These are phyloP conservation scores for Litoditis marina DNA, from an alignment of 2,888 invertebrate genomes.

Conservation along the genomic window DNA sequence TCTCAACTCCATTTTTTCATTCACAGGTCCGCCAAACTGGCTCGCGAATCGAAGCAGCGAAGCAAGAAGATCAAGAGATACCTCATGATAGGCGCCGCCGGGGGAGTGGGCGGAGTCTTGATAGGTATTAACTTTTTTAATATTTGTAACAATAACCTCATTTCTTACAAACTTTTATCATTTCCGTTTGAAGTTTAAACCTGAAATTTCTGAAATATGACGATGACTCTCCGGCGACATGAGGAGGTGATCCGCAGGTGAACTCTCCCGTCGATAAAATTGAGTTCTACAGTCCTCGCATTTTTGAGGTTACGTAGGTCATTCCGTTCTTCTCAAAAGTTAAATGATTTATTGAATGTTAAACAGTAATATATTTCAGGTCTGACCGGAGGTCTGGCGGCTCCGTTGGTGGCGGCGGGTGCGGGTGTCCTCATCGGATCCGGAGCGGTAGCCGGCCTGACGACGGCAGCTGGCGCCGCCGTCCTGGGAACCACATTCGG, in stretches of 20 bases:
- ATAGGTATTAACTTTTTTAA: too few species aligned
- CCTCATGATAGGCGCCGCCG: slow-evolving; percentile 70
- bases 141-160: too few species aligned
- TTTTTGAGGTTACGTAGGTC: too few species aligned
- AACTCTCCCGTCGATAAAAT: too few species aligned
- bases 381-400: slow-evolving; percentile 72
- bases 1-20: not conserved
- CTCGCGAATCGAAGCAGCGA: slow-evolving; percentile 65
- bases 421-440: slow-evolving; percentile 61
- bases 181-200: too few species aligned
- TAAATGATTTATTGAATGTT: not conserved
- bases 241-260: too few species aligned
- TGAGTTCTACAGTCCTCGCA: too few species aligned
- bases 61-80: slow-evolving; percentile 69
- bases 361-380: slow-evolving; percentile 62
- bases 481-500: slow-evolving; percentile 69
- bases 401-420: slow-evolving; percentile 68
- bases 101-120: slow-evolving; percentile 71
- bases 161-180: too few species aligned
- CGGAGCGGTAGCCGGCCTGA: slow-evolving; percentile 65
- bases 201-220: too few species aligned
- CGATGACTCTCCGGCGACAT: too few species aligned
- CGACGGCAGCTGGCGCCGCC: slow-evolving; percentile 66
- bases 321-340: too few species aligned
- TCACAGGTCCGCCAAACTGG: slow-evolving; percentile 67